Conservation (phyloP, 2,797 vertebrate species). For the Rallus crepitans region DNA sequence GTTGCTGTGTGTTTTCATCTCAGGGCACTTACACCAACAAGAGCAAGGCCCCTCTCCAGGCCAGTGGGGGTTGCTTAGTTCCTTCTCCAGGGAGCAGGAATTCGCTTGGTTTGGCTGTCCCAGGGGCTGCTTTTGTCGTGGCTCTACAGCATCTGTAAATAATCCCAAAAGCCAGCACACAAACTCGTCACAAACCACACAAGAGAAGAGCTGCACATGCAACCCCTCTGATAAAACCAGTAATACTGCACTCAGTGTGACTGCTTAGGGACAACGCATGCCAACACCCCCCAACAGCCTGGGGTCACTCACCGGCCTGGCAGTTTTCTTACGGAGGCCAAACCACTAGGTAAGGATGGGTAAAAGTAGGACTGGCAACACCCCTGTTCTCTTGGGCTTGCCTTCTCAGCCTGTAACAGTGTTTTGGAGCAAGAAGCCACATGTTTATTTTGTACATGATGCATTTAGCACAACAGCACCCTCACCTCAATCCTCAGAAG, state of each 20-base stretch:
- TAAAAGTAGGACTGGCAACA: background rate
- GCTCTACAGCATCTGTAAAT: background rate
- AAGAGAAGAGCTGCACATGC: background rate
- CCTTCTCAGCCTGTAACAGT: background rate
- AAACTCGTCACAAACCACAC: background rate
- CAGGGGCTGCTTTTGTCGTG: background rate
- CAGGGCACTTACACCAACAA: fast-evolving
- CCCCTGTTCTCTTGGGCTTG: background rate
- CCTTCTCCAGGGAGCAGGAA: background rate
- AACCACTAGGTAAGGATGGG: background rate
- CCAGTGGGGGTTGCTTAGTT: no score
- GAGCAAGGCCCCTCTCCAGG: background rate
- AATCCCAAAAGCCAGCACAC: background rate
- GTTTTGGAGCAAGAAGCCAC: fast-evolving
- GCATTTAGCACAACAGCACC: background rate
- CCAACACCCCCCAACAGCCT: background rate
- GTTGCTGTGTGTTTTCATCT: fast-evolving
- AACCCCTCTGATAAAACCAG: background rate
- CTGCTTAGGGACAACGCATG: fast-evolving
- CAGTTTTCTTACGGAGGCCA: background rate
- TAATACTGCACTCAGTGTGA: fast-evolving
- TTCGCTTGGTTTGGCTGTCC: background rate
- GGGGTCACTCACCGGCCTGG: background rate
- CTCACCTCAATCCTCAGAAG: background rate
- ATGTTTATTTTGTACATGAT: background rate